Conservation (phyloP, 2,888 invertebrate genomes). For the Caenorhabditis doughertyi region DNA sequence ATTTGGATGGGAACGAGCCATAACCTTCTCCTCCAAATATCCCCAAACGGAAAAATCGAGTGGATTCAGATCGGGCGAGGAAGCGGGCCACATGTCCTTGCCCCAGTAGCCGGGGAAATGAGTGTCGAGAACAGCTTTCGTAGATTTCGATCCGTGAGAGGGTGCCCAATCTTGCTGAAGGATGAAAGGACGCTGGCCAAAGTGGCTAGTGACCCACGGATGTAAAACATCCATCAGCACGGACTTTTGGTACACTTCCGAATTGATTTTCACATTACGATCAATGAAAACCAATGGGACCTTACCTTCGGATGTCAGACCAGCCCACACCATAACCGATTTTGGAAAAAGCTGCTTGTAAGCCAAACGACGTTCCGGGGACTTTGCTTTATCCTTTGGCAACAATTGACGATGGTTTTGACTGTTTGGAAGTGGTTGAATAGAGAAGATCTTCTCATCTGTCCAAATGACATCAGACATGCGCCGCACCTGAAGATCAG, state of each 20-base stretch:
- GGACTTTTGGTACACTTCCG: conserved; percentile 18
- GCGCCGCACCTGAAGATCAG: too few relatives aligned
- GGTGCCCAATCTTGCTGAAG: conserved; percentile 49
- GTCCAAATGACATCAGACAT: too few relatives aligned
- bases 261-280: conserved; percentile 29
- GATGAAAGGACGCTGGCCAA: conserved; percentile 15
- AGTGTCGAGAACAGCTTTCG: not conserved
- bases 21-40: conserved; percentile 1
- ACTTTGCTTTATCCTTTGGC: too few relatives aligned
- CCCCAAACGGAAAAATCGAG: conserved; percentile 17
- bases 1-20: too few relatives aligned
- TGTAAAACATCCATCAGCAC: conserved; percentile 28
- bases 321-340: conserved; percentile 48
- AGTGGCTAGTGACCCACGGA: conserved; percentile 19
- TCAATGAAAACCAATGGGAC: conserved; percentile 33
- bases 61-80: conserved; percentile 28
- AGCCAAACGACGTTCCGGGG: too few relatives aligned
- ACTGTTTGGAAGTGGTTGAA: too few relatives aligned
- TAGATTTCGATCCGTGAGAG: conserved; percentile 37
- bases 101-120: not conserved
- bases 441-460: too few relatives aligned
- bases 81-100: conserved; percentile 22
- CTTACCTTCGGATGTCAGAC: conserved; percentile 1
- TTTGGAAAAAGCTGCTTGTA: conserved; percentile 34
- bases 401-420: too few relatives aligned